Evolutionary conservation across 2,888 invertebrate genomes (phyloP), one percentile per base, ranked within the genome.

Genomic region (Drosophila sordidapex): DNA sequence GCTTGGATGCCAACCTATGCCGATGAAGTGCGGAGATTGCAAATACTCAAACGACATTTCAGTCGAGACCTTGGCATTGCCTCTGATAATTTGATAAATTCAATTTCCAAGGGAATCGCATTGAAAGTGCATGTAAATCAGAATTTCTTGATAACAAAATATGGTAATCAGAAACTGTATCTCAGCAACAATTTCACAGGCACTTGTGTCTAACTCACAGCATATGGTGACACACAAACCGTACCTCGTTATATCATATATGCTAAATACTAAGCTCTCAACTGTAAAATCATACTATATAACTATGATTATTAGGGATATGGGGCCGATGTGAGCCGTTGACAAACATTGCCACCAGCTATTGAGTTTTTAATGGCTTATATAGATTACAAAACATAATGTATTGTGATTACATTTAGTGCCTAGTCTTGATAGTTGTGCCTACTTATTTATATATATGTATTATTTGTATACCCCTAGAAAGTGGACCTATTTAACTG

Each of bases 21-120:
- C 63, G 65, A 81, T 70, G 61, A 78, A 78, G 46, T 54, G 72
- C 56, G 57, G 62, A 68, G 83, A 81, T 88, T 78, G 89, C 75
- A 74, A 52, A 52, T 49, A 40, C 38, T 63, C 62, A 51, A 72
- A 54, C 15, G 63, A 27, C 43, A 54, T 48, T 49, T 61, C 40
- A 27, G 29, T 7, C 29, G 11, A n/a, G 10, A 54, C 36, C 25
- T 31, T 57, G 10, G 43, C 59, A 75, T 49, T 48, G 36, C 27
- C 18, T 29, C 33, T 13, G 53, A 49, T 62, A 70, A 74, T 69
- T 70, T 70, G 46, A 36, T 56, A 40, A 40, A 70, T 27, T 11
- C 70, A 60, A 75, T 74, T 68, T 59, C 58, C 29, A 38, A 27
- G 2, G 5, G 33, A 59, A 52, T 40, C 21, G n/a, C 8, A 25